A percentile compares a stretch with the other conserved stretches of the same genome.
Conservation (phyloP, 2,888 invertebrate species). For the Cynaeus angustus region DNA sequence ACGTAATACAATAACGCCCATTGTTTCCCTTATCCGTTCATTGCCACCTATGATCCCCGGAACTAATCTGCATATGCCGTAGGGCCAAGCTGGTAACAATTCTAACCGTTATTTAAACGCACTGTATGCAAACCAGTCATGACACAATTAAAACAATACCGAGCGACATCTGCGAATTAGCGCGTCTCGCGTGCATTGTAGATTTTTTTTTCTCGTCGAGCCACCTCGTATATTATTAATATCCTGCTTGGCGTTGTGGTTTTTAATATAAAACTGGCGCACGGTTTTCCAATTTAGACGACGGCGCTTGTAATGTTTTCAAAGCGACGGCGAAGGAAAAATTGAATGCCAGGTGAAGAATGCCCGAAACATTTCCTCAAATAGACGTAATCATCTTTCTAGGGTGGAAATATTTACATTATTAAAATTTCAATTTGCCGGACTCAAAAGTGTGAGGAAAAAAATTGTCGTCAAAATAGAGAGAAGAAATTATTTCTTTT, state of each 20-base stretch:
- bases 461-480: neutral
- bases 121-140: slow-evolving; percentile 58
- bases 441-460: neutral
- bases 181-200: slow-evolving; percentile 6
- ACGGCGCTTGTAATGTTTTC: slow-evolving; percentile 59
- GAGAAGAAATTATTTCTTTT: neutral
- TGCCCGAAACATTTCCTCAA: slow-evolving; percentile 63
- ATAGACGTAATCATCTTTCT: slow-evolving; percentile 64
- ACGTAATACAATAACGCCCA: slow-evolving; percentile 60
- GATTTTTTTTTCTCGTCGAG: slow-evolving; percentile 11
- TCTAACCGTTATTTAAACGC: slow-evolving; percentile 56
- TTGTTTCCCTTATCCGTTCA: slow-evolving; percentile 65
- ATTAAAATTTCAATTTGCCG: slow-evolving; percentile 68
- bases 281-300: slow-evolving; percentile 58
- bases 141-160: slow-evolving; percentile 61
- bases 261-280: slow-evolving; percentile 56
- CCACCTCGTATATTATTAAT: slow-evolving; percentile 56
- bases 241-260: slow-evolving; percentile 54
- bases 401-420: slow-evolving; percentile 66
- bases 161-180: slow-evolving; percentile 48
- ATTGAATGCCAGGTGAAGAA: slow-evolving; percentile 60
- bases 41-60: slow-evolving; percentile 66
- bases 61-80: slow-evolving; percentile 68
- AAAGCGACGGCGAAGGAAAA: slow-evolving; percentile 53
- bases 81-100: slow-evolving; percentile 24